Conservation (phyloP, 2,113 vertebrate species). For the Pangasianodon gigas region DNA sequence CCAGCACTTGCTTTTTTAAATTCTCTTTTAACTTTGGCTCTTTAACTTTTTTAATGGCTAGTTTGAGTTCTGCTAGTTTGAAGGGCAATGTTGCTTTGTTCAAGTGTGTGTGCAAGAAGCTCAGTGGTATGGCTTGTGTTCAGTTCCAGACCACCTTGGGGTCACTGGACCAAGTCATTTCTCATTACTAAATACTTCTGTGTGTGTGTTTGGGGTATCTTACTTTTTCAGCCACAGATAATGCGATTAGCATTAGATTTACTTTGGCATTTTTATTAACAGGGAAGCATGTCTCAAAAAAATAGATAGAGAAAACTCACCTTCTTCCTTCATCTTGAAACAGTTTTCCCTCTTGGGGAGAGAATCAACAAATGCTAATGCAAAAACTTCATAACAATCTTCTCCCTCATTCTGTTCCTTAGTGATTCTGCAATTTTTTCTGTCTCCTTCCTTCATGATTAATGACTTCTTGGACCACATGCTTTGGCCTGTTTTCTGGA, state of each 20-base stretch:
- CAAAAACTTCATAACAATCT: neutral
- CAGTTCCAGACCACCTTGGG: neutral
- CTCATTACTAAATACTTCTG: neutral
- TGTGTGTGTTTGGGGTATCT: neutral
- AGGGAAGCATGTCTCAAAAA: neutral
- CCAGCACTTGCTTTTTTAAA: neutral
- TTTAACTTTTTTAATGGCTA: slow-evolving; percentile 11
- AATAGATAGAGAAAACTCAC: neutral
- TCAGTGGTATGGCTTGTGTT: neutral
- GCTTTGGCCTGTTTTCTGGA: slow-evolving; percentile 46
- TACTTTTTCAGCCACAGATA: neutral
- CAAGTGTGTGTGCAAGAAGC: neutral
- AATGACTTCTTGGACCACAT: slow-evolving; percentile 45
- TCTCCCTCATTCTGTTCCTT: neutral
- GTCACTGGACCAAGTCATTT: neutral
- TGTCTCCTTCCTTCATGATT: slow-evolving; percentile 42
- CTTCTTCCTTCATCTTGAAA: neutral
- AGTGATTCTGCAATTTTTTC: slow-evolving; percentile 18
- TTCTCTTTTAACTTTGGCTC: slow-evolving; percentile 1
- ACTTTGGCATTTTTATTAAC: neutral
- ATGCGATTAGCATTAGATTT: neutral
- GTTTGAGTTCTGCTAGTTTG: slow-evolving; percentile 37
- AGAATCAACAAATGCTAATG: neutral
- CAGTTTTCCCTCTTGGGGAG: neutral
- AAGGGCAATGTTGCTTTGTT: neutral